These are phyloP conservation scores for Telenomus remus DNA, from an alignment of 1,140 invertebrate species.

Conservation along the genomic window DNA sequence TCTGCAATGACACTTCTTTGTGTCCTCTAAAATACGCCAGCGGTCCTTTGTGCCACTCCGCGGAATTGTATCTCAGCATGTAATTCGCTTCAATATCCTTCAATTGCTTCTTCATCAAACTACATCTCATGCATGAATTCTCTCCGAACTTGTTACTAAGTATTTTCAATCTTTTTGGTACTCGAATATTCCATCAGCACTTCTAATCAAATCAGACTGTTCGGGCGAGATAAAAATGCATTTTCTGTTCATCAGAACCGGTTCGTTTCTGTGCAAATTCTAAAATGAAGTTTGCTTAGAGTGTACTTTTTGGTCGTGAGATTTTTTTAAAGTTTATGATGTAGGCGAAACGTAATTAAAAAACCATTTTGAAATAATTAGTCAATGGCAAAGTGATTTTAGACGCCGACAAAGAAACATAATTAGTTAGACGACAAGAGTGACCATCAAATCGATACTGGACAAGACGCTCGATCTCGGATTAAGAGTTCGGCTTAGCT, in stretches of 20 bases:
- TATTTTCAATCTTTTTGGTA: conserved; percentile 2
- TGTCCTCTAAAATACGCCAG: conserved; percentile 22
- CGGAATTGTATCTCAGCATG: conserved; percentile 30
- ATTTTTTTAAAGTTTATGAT: no score
- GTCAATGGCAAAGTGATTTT: background rate
- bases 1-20: conserved; percentile 55
- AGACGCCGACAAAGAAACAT: conserved; percentile 21
- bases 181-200: background rate
- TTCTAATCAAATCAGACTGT: no score
- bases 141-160: background rate
- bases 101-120: conserved; percentile 28
- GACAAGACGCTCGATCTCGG: conserved; percentile 13
- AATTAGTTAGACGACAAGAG: conserved; percentile 41
- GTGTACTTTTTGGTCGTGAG: no score
- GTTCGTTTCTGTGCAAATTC: no score
- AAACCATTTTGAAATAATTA: background rate
- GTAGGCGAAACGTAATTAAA: background rate
- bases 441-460: conserved; percentile 11
- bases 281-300: no score
- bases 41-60: conserved; percentile 31
- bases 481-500: conserved; percentile 21
- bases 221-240: no score
- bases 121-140: conserved; percentile 23
- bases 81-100: conserved; percentile 37
- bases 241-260: no score